Conservation (phyloP, 2,797 vertebrate species). For the Pogonophryne albipinna region DNA sequence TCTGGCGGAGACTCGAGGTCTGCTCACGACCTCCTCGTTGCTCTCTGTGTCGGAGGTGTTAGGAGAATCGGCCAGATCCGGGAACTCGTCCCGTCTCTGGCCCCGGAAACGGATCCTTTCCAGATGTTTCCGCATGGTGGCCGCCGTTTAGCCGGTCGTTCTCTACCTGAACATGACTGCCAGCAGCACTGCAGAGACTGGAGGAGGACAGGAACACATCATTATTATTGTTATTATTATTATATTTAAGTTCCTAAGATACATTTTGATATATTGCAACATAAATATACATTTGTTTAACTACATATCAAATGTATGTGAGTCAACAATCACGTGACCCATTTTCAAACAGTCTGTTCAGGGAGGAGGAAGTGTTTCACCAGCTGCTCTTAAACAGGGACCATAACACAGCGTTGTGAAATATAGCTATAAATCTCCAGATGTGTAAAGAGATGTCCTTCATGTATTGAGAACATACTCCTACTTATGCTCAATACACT, state of each 20-base stretch:
- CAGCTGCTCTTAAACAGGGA: no score
- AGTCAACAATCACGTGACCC: no score
- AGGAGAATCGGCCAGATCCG: slow-evolving; percentile 93
- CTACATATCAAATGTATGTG: not conserved
- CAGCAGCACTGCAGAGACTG: slow-evolving; percentile 76
- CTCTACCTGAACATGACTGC: slow-evolving; percentile 90
- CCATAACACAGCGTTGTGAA: no score
- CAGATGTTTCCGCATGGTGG: slow-evolving; percentile 95
- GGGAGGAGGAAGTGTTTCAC: no score
- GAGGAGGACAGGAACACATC: slow-evolving; percentile 3
- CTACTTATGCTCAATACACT: no score
- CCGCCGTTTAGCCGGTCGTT: slow-evolving; percentile 74
- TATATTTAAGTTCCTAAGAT: not conserved
- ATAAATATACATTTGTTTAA: no score
- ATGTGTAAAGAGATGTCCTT: no score
- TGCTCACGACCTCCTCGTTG: slow-evolving; percentile 88
- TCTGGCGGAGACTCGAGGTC: slow-evolving; percentile 78
- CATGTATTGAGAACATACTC: no score
- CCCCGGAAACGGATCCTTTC: slow-evolving; percentile 97
- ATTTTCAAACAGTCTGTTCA: no score
- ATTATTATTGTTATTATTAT: no score
- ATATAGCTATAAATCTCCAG: no score
- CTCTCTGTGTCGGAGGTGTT: slow-evolving; percentile 95
- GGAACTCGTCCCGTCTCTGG: slow-evolving; percentile 94
- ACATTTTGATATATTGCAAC: no score